Base-by-base conservation (phyloP, 2,797 vertebrate species). In the Lepus townsendii region DNA sequence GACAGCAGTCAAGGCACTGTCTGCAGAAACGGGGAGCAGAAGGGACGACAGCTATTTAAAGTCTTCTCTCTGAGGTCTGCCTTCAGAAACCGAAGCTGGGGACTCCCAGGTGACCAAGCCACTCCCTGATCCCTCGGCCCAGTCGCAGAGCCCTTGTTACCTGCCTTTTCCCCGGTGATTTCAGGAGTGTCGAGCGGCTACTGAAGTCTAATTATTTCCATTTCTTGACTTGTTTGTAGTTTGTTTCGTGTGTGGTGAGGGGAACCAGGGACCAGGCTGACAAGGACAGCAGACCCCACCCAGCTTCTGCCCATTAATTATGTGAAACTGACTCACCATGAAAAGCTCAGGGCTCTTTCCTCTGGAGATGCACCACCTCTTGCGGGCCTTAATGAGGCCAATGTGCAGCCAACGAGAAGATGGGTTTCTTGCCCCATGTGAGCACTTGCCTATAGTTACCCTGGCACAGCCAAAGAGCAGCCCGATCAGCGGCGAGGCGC, bases 371-470 rank as follows among this genome's bases (percentile, higher is more conserved):
- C 72, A 85, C 62, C 50, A 35, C 3, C 30, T 12, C 35, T 68
- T 22, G 1, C 27, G 26, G 50, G 35, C 85, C 85, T 83, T 86
- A 83, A 92, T 68, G 84, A 93, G 65, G 60, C 75, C 12, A 1
- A 42, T 35, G 94, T 65, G 82, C 76, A 88, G 75, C 52, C 78
- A 95, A 66, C 73, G 83, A 93, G 94, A 96, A 95, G 96, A 96
- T 80, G 38, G 32, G 73, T 79, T 95, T 90, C 82, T 80, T 14
- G 8, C 32, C 0, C 1, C 0, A 27, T 66, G 72, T 77, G 60
- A 82, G 83, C 1, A 12, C n/a, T 82, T 22, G 11, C 52, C 72
- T 84, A 8, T 75, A 4, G 11, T 54, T 73, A 95, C 47, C 30
- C 2, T 12, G 80, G 80, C 54, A 92, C 5, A 35, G 57, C 27